phyloP scores from a whole-genome alignment of 2,888 invertebrate species.

The Ormia ochracea region DNA sequence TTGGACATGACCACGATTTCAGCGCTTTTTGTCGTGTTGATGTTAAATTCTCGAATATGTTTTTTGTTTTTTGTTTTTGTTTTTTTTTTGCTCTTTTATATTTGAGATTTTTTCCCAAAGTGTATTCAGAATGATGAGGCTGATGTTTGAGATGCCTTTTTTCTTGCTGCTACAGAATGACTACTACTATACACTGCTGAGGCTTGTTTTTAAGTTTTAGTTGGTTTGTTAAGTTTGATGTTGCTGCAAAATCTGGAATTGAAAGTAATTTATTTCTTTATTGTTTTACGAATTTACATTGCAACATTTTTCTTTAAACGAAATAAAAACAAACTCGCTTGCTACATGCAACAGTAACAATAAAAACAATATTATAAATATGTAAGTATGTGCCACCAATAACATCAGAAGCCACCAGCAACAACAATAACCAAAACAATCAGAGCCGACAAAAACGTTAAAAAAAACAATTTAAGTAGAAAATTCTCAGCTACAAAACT shows the following conservation, averaged over 20 bases:
- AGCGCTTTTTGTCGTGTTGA: constrained; percentile 72
- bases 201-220: constrained; percentile 29
- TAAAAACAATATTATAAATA: constrained; percentile 31
- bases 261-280: constrained; percentile 77
- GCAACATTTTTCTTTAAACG: constrained; percentile 51
- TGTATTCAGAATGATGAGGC: background rate
- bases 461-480: constrained; percentile 13
- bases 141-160: constrained; percentile 44
- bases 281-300: constrained; percentile 74
- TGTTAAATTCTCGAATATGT: constrained; percentile 62
- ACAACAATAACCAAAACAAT: constrained; percentile 51
- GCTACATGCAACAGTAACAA: constrained; percentile 33
- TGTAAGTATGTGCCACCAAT: too few species aligned
- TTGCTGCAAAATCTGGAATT: constrained; percentile 65
- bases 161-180: constrained; percentile 2
- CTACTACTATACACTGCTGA: background rate
- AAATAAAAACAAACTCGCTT: constrained; percentile 21
- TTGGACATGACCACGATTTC: constrained; percentile 74
- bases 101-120: too few species aligned
- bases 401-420: constrained; percentile 44
- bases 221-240: constrained; percentile 49
- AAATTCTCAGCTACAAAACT: background rate
- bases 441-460: constrained; percentile 54
- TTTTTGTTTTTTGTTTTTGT: background rate
- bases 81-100: too few species aligned